Evolutionary conservation across 2,797 vertebrate species (phyloP).

Genomic region (Pygocentrus nattereri): DNA sequence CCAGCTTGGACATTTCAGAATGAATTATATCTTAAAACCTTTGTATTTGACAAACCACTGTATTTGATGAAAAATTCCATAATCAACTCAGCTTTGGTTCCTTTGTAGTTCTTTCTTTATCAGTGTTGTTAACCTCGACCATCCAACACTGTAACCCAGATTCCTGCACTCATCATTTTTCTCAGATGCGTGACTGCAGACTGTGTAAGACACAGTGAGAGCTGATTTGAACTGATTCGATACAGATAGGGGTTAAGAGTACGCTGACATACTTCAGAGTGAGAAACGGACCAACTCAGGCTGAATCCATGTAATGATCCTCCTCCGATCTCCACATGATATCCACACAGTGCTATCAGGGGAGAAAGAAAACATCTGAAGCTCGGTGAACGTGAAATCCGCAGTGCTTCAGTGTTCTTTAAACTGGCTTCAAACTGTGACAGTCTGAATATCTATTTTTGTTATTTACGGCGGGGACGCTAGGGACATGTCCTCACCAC

Average conservation of each 20-base stretch:
- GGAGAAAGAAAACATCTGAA: conserved; percentile 15
- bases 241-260: neutral
- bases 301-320: conserved; percentile 3
- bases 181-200: neutral
- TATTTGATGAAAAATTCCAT: neutral
- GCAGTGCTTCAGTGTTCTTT: neutral
- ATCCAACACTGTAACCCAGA: neutral
- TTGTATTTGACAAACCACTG: neutral
- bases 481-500: neutral
- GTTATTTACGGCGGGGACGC: neutral
- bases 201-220: neutral
- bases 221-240: conserved; percentile 10
- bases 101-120: neutral
- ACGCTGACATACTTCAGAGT: neutral
- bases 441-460: neutral
- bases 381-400: neutral
- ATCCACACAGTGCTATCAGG: neutral
- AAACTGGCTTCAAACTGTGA: neutral
- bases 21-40: neutral
- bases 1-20: neutral
- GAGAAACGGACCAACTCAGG: neutral
- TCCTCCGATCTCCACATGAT: conserved; percentile 4
- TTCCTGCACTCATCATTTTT: neutral
- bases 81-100: neutral
- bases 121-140: neutral